Conservation (phyloP, 2,797 vertebrate species). For the Phalloptychus januarius region DNA sequence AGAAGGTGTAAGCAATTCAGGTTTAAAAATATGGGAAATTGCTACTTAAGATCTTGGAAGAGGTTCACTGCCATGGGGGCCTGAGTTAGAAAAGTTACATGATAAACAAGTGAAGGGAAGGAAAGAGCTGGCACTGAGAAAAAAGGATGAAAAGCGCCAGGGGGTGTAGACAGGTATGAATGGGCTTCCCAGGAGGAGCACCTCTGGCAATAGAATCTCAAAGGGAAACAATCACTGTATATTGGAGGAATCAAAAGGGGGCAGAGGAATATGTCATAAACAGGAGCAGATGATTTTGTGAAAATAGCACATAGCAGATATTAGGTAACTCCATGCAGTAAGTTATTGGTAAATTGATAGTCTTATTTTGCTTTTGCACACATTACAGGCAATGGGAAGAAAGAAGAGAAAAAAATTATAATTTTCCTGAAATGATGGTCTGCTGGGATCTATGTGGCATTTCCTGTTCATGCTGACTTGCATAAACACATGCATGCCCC, state of each 20-base stretch:
- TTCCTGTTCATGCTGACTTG: constrained; percentile 75
- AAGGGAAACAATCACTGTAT: constrained; percentile 32
- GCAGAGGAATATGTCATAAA: constrained; percentile 52
- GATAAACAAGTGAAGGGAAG: background rate
- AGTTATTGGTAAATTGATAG: constrained; percentile 31
- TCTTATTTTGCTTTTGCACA: constrained; percentile 8
- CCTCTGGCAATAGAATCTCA: constrained; percentile 40
- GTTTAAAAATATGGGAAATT: background rate
- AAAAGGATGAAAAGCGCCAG: constrained; percentile 50
- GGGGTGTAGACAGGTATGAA: constrained; percentile 41
- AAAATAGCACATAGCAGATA: constrained; percentile 21
- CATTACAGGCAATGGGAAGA: constrained; percentile 24
- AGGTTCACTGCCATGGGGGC: background rate
- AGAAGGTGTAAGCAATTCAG: background rate
- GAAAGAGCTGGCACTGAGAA: constrained; percentile 34
- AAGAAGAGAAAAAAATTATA: constrained; percentile 36
- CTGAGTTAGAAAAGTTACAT: constrained; percentile 20
- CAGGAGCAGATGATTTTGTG: constrained; percentile 37
- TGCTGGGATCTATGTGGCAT: constrained; percentile 77
- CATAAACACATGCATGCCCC: constrained; percentile 38
- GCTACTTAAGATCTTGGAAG: background rate
- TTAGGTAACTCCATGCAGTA: constrained; percentile 33
- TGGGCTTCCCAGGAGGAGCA: constrained; percentile 23
- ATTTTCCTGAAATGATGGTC: constrained; percentile 57
- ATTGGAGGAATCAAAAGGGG: constrained; percentile 52